phyloP scores from a whole-genome alignment of 1,140 invertebrate species.

The Drosophila truncata region DNA sequence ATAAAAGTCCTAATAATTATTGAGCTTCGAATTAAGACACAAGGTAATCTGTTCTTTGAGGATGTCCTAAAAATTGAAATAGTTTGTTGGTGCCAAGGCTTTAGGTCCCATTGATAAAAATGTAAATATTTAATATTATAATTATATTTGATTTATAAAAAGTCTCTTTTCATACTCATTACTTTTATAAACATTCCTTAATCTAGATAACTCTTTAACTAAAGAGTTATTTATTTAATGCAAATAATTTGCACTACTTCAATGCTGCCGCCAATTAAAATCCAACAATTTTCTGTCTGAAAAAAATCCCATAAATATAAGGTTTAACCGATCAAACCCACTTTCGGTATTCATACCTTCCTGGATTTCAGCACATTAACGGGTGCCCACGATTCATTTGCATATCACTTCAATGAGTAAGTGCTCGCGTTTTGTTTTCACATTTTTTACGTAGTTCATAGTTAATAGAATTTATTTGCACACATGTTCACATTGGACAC shows the following conservation, averaged over 20 bases:
- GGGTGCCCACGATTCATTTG: constrained; percentile 20
- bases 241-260: not conserved
- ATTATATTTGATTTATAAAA: not conserved
- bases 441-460: constrained; percentile 32
- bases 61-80: too few species aligned
- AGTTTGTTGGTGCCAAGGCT: too few species aligned
- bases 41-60: not conserved
- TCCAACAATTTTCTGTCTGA: not conserved
- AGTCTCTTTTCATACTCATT: too few species aligned
- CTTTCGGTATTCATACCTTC: not conserved
- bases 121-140: not conserved
- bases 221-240: too few species aligned
- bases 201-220: not conserved
- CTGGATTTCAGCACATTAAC: constrained; percentile 16
- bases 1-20: not conserved
- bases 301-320: constrained; percentile 6
- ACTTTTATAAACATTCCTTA: not conserved
- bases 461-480: constrained; percentile 78
- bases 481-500: constrained; percentile 76
- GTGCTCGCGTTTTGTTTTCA: constrained; percentile 45
- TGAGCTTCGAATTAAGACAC: not conserved
- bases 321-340: not conserved
- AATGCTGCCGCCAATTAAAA: not conserved
- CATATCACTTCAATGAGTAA: constrained; percentile 48
- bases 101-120: too few species aligned